These are phyloP conservation scores for Eupithecia inturbata DNA, from an alignment of 2,888 invertebrate species.

Conservation along the genomic window DNA sequence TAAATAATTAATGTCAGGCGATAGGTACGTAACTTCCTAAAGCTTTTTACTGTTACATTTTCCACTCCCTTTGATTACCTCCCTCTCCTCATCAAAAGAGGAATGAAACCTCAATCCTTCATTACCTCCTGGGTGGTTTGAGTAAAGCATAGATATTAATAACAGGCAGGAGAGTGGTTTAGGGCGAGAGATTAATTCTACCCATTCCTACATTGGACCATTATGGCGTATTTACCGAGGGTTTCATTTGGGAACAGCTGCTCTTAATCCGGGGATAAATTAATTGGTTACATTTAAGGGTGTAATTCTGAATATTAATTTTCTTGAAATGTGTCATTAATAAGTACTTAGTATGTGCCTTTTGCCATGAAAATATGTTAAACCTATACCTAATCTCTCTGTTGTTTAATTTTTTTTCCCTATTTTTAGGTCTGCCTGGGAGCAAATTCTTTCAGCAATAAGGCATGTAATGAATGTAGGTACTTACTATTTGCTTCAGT, in stretches of 20 bases:
- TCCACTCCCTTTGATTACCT: constrained; percentile 7
- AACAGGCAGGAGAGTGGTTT: constrained; percentile 27
- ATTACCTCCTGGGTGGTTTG: constrained; percentile 16
- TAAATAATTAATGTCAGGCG: neutral
- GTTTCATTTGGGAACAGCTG: constrained; percentile 23
- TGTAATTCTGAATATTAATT: neutral
- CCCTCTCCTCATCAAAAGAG: constrained; percentile 1
- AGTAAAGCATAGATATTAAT: constrained; percentile 27
- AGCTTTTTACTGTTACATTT: neutral
- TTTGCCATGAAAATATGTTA: neutral
- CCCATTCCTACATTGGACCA: constrained; percentile 26
- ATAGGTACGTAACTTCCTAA: neutral
- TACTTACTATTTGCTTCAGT: neutral
- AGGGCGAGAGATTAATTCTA: constrained; percentile 12
- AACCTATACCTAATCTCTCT: no score
- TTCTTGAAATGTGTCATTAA: neutral
- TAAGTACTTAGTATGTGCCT: neutral
- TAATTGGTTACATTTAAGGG: neutral
- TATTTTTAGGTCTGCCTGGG: no score
- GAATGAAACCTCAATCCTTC: constrained; percentile 19
- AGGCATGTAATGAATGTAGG: neutral
- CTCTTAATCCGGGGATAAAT: neutral
- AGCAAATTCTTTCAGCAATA: neutral
- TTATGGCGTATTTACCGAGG: constrained; percentile 10
- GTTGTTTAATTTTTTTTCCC: no score